Percentiles rank a stretch among this genome's conserved stretches.
Evolutionary conservation across 2,888 invertebrate genomes (phyloP).

Genomic region (Hanleya hanleyi): DNA sequence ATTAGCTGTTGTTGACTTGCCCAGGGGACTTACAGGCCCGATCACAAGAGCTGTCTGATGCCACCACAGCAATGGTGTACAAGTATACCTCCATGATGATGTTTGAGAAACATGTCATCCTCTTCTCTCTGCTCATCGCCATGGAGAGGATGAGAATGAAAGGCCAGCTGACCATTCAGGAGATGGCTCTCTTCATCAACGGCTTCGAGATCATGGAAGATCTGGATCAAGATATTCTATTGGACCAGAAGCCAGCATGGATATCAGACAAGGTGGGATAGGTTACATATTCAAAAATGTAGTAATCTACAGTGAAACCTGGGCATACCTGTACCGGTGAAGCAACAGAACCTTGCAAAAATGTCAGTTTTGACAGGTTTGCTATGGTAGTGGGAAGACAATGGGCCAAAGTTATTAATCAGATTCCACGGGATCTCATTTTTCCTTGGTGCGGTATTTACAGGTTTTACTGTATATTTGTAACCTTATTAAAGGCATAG

Average conservation of each 20-base stretch:
- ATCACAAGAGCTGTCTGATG: constrained; percentile 67
- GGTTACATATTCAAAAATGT: too few species aligned
- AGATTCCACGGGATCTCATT: too few species aligned
- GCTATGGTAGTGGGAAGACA: too few species aligned
- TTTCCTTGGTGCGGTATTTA: too few species aligned
- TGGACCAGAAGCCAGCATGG: constrained; percentile 66
- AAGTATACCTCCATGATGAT: constrained; percentile 64
- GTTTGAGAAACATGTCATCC: constrained; percentile 65
- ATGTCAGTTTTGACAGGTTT: too few species aligned
- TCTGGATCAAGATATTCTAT: constrained; percentile 50
- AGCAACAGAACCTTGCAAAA: too few species aligned
- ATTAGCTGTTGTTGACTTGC: too few species aligned
- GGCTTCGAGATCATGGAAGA: constrained; percentile 62
- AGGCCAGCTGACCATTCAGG: constrained; percentile 62
- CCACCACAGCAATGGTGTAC: constrained; percentile 59
- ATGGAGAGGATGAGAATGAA: constrained; percentile 62
- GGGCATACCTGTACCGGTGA: too few species aligned
- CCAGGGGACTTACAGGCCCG: constrained; percentile 41
- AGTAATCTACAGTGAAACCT: too few species aligned
- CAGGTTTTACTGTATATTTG: too few species aligned
- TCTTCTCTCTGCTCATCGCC: constrained; percentile 65
- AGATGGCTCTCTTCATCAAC: constrained; percentile 68
- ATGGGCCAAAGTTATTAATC: too few species aligned
- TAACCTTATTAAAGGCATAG: too few species aligned
- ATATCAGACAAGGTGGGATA: constrained; percentile 55